Evolutionary conservation across 2,888 invertebrate genomes (phyloP), one percentile per base, ranked within the genome.

Genomic region (Formica aserva): DNA sequence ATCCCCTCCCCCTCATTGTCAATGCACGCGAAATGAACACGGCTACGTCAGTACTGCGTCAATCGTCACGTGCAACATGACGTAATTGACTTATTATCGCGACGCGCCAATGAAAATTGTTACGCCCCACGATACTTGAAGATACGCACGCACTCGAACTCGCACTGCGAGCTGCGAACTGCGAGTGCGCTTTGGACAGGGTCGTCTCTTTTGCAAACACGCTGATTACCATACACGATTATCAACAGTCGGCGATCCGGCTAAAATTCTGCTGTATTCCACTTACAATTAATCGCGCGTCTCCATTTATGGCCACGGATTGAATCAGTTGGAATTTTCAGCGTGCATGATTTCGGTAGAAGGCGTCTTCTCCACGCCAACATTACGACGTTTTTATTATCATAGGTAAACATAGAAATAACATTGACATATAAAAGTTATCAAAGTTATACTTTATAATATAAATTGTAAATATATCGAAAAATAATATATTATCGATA

Each of bases 21-120:
- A 32, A n/a, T 1, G 32, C 55, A 35, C 26, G 78, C 60, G 45
- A 80, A 71, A 60, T 32, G 41, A 57, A 77, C 69, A 32, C 66
- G 66, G 32, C 22, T 22, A 41, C 78, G 78, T 80, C 71, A 80
- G 71, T 60, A 60, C 45, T 80, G 60, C 78, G 78, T 80, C 78
- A 80, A 71, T 62, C 45, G 71, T 80, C 78, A 80, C 78, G 71
- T 78, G 71, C 71, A 48, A 45, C 71, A 80, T 71, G 78, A 78
- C 71, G 71, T 71, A 80, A 80, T 80, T 80, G 78, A 71, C 78
- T 71, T 71, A 60, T 80, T 80, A 80, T 80, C 71, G 45, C 78
- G 78, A 80, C 60, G 45, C 60, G 78, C 60, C 71, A 60, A 80
- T 71, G 60, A 71, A 80, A 80, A 80, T 80, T 71, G 35, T 62